Conservation (phyloP, 2,888 invertebrate species). For the Meteorus cinctellus region DNA sequence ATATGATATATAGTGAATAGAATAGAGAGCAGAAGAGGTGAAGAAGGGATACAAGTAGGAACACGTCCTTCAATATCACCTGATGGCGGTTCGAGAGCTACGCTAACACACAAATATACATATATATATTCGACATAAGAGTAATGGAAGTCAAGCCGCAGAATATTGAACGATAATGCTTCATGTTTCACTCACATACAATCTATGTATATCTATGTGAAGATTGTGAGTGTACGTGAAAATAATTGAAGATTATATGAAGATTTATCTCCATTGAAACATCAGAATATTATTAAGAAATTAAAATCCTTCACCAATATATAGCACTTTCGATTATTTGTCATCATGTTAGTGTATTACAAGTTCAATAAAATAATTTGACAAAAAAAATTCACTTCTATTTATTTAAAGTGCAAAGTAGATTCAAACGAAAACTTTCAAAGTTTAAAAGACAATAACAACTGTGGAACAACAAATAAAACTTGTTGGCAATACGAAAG, state of each 20-base stretch:
- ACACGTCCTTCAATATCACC: conserved; percentile 54
- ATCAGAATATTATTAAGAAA: not conserved
- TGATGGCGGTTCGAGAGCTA: conserved; percentile 58
- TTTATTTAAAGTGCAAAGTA: no score
- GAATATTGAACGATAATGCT: conserved; percentile 25
- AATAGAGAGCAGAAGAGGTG: not conserved
- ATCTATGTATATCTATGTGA: not conserved
- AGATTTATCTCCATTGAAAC: not conserved
- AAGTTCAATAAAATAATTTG: no score
- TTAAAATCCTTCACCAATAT: no score
- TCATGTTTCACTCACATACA: not conserved
- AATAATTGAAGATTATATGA: no score
- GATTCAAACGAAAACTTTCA: no score
- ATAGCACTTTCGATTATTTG: no score
- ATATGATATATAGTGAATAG: conserved; percentile 8
- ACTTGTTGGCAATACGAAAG: no score
- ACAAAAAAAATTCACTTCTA: no score
- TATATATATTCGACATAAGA: conserved; percentile 10
- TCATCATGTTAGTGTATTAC: no score
- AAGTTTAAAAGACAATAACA: no score
- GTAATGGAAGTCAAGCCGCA: conserved; percentile 44
- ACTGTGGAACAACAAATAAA: no score
- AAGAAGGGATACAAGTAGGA: conserved; percentile 17
- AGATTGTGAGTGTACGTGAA: no score
- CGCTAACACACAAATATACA: conserved; percentile 45